Evolutionary conservation across 1,140 invertebrate species (phyloP).

Genomic region (Drosophila setifemur): DNA sequence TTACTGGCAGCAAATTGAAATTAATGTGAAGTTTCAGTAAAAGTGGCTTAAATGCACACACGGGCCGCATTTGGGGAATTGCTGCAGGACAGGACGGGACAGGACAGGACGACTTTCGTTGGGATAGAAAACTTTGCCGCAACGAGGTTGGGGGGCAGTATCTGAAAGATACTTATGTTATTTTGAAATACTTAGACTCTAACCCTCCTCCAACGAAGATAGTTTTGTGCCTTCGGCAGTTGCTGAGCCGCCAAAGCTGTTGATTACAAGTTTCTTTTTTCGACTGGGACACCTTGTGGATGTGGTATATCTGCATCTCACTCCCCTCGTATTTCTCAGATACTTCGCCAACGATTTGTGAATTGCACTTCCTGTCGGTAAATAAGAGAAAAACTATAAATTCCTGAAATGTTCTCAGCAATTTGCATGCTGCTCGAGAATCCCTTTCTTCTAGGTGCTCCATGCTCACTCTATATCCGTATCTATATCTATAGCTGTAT

Average conservation of each 20-base stretch:
- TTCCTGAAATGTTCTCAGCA: conserved; percentile 54
- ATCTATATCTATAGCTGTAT: conserved; percentile 5
- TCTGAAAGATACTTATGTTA: conserved; percentile 71
- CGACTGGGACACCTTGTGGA: conserved; percentile 39
- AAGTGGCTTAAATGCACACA: conserved; percentile 82
- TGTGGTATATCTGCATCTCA: too few relatives aligned
- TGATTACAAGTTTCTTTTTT: conserved; percentile 72
- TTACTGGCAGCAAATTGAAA: conserved; percentile 81
- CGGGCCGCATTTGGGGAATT: conserved; percentile 81
- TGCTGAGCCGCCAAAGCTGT: conserved; percentile 76
- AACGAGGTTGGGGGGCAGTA: too few relatives aligned
- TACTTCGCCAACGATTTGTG: conserved; percentile 70
- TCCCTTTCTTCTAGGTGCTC: conserved; percentile 26
- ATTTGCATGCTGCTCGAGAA: conserved; percentile 54
- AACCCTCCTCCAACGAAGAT: conserved; percentile 43
- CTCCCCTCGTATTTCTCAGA: conserved; percentile 45
- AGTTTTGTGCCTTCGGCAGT: conserved; percentile 63
- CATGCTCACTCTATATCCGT: conserved; percentile 6
- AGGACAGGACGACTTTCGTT: background rate
- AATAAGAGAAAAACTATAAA: conserved; percentile 76
- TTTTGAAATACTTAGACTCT: conserved; percentile 63
- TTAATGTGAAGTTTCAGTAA: conserved; percentile 81
- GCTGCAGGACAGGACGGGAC: conserved; percentile 45
- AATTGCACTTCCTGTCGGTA: conserved; percentile 80
- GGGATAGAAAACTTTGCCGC: conserved; percentile 36